A percentile compares a stretch with the other conserved stretches of the same genome.
Conservation (phyloP, 2,797 vertebrate genomes). For the Octomys mimax region DNA sequence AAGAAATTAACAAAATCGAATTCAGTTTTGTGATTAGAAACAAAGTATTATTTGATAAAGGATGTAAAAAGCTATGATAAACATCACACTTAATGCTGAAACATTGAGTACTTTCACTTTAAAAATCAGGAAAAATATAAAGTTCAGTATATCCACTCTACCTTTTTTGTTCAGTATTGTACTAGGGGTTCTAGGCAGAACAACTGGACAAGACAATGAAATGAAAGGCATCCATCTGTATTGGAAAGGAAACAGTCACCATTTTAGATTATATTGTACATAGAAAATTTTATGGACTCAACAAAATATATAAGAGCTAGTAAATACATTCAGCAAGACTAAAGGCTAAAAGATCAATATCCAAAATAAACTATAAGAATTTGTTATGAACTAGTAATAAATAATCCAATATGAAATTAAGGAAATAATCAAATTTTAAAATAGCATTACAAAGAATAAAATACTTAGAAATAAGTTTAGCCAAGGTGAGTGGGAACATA, state of each 20-base stretch:
- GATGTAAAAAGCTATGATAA: not conserved
- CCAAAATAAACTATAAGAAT: not conserved
- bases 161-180: not conserved
- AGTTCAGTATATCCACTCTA: not conserved
- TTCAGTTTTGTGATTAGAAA: not conserved
- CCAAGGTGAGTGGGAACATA: not conserved
- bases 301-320: not conserved
- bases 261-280: not conserved
- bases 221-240: not conserved
- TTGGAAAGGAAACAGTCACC: not conserved
- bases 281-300: not conserved
- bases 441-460: not conserved
- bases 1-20: slow-evolving; percentile 36
- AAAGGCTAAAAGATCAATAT: not conserved
- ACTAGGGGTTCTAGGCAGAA: not conserved
- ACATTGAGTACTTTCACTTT: not conserved
- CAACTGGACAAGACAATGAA: not conserved
- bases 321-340: not conserved
- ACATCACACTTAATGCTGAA: not conserved
- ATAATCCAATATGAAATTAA: not conserved
- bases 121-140: not conserved
- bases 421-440: not conserved
- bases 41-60: not conserved
- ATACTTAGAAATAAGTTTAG: not conserved
- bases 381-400: not conserved